Evolutionary conservation across 2,113 vertebrate genomes (phyloP).

Genomic region (Atractosteus spatula): DNA sequence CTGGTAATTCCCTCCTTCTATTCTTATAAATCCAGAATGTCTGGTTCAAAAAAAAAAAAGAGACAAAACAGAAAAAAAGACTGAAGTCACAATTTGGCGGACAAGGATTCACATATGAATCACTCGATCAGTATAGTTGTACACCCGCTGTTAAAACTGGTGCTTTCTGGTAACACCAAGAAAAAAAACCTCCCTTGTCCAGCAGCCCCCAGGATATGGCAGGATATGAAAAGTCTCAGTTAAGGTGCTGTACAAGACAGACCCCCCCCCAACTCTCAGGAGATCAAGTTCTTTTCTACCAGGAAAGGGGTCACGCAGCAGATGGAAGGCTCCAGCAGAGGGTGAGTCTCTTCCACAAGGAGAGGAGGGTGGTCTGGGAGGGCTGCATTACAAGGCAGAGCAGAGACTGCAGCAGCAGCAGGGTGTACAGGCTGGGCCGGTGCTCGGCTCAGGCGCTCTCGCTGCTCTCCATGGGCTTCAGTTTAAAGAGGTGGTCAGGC

Average conservation of each 20-base stretch:
- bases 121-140: too few species aligned
- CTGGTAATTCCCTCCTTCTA: too few species aligned
- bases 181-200: too few species aligned
- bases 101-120: too few species aligned
- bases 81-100: too few species aligned
- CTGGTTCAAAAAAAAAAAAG: too few species aligned
- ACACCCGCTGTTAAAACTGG: too few species aligned
- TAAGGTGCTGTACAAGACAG: conserved; percentile 28
- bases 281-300: conserved; percentile 21
- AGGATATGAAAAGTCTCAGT: conserved; percentile 47
- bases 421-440: not conserved
- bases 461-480: conserved; percentile 72
- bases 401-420: not conserved
- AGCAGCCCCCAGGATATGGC: too few species aligned
- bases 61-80: too few species aligned
- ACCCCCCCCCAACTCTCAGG: conserved; percentile 42
- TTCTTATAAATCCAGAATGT: too few species aligned
- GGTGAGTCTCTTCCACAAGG: conserved; percentile 43
- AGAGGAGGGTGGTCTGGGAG: not conserved
- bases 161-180: too few species aligned
- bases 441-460: conserved; percentile 77
- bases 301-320: conserved; percentile 7
- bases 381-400: not conserved
- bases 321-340: conserved; percentile 48
- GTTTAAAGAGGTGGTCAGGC: conserved; percentile 85